Percentiles rank a stretch among this genome's conserved stretches.
Conservation (phyloP, 2,797 vertebrate species). For the Scolopax bukidnonensis region DNA sequence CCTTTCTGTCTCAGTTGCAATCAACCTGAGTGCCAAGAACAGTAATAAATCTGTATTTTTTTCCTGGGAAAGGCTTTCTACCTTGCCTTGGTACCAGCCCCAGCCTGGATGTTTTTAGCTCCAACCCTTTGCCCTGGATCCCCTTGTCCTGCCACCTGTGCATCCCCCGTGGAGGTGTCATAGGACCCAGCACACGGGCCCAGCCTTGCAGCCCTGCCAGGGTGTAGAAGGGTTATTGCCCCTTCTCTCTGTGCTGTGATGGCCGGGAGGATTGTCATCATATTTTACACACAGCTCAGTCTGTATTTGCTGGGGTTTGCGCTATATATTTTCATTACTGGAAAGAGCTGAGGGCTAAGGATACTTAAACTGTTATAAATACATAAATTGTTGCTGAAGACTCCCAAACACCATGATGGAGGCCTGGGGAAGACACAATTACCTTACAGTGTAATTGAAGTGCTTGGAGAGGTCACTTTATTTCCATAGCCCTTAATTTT, state of each 20-base stretch:
- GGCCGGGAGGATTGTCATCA: rapidly evolving
- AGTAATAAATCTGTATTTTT: not conserved
- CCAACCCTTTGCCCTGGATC: rapidly evolving
- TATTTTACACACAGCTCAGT: not conserved
- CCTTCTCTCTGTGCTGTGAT: rapidly evolving
- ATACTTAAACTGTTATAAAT: slow-evolving; percentile 62
- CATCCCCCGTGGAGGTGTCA: rapidly evolving
- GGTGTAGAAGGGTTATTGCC: not conserved
- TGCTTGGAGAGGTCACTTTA: slow-evolving; percentile 40
- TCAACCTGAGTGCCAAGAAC: not conserved
- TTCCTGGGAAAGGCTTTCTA: not conserved
- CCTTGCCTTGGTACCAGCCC: not conserved
- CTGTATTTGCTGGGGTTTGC: not conserved
- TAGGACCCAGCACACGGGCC: rapidly evolving
- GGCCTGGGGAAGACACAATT: slow-evolving; percentile 27
- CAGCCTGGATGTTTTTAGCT: rapidly evolving
- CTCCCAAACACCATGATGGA: slow-evolving; percentile 30
- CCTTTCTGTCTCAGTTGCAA: not conserved
- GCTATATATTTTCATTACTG: slow-evolving; percentile 51
- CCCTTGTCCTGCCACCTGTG: not conserved
- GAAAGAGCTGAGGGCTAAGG: slow-evolving; percentile 38
- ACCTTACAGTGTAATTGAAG: slow-evolving; percentile 51
- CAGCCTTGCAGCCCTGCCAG: rapidly evolving
- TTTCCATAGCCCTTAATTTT: slow-evolving; percentile 58
- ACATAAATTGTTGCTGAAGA: slow-evolving; percentile 47